A percentile compares a stretch with the other conserved stretches of the same genome.
Conservation (phyloP, 2,888 invertebrate genomes). For the Rambutsinella grinnellia region DNA sequence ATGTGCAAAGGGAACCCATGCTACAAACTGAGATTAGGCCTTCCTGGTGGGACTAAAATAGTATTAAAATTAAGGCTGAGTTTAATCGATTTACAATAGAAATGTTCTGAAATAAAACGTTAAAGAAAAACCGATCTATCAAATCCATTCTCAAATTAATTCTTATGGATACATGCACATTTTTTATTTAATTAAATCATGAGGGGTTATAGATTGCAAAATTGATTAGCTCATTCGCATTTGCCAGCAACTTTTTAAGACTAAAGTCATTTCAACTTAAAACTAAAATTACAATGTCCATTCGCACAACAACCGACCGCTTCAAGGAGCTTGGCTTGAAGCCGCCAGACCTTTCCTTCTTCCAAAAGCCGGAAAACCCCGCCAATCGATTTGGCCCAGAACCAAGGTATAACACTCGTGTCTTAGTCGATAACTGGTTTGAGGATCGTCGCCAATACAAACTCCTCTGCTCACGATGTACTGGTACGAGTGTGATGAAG, state of each 20-base stretch:
- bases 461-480: conserved; percentile 54
- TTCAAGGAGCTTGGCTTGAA: conserved; percentile 21
- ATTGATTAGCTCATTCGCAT: too few species aligned
- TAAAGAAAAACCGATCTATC: too few species aligned
- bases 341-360: conserved; percentile 24
- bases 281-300: too few species aligned
- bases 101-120: too few species aligned
- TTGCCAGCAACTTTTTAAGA: too few species aligned
- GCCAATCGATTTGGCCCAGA: conserved; percentile 15
- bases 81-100: too few species aligned
- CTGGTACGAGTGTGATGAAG: conserved; percentile 45
- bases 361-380: conserved; percentile 14
- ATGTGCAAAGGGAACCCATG: neutral
- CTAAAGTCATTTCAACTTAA: too few species aligned
- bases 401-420: conserved; percentile 39
- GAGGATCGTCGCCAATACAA: conserved; percentile 62
- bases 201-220: too few species aligned
- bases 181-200: too few species aligned
- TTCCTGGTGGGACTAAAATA: conserved; percentile 33
- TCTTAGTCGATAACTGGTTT: conserved; percentile 60
- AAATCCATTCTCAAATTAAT: too few species aligned
- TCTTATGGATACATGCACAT: too few species aligned
- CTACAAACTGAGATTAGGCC: conserved; percentile 27
- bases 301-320: conserved; percentile 23
- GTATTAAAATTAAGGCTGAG: neutral